A percentile compares a stretch with the other conserved stretches of the same genome.
Evolutionary conservation across 2,113 vertebrate genomes (phyloP).

Genomic region (Hyperopisus bebe): DNA sequence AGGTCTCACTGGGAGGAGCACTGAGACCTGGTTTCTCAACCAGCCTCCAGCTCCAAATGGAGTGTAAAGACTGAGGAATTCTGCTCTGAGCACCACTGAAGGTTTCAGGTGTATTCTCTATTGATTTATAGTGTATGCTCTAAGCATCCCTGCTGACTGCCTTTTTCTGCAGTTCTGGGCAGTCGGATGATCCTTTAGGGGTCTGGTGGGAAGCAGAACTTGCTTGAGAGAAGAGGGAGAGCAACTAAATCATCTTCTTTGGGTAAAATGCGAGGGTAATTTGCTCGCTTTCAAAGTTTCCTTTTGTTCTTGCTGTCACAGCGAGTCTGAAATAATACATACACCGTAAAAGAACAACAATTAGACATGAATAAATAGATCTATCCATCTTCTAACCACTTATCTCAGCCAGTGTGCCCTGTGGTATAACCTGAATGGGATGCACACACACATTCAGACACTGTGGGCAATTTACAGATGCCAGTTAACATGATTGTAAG

Average conservation of each 20-base stretch:
- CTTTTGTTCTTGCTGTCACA: background rate
- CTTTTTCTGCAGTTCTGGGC: background rate
- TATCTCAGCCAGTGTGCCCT: background rate
- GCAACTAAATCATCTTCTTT: background rate
- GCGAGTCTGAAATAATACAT: background rate
- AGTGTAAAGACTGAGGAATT: background rate
- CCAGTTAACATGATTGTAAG: background rate
- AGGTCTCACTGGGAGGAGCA: background rate
- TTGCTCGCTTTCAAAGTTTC: background rate
- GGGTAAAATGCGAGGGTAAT: background rate
- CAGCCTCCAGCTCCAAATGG: constrained; percentile 4
- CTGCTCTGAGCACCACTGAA: constrained; percentile 7
- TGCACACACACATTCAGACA: background rate
- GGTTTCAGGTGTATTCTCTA: background rate
- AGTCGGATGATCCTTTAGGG: background rate
- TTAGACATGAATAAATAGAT: background rate
- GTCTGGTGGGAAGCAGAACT: background rate
- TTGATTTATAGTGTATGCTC: constrained; percentile 8
- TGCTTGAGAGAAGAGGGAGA: background rate
- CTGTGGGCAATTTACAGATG: background rate
- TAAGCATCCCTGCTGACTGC: background rate
- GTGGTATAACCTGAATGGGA: background rate
- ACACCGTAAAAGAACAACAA: background rate
- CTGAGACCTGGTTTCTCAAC: background rate
- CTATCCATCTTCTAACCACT: background rate